Evolutionary conservation across 2,888 invertebrate species (phyloP), one percentile per base, ranked within the genome.

Genomic region (Parochlus steinenii): DNA sequence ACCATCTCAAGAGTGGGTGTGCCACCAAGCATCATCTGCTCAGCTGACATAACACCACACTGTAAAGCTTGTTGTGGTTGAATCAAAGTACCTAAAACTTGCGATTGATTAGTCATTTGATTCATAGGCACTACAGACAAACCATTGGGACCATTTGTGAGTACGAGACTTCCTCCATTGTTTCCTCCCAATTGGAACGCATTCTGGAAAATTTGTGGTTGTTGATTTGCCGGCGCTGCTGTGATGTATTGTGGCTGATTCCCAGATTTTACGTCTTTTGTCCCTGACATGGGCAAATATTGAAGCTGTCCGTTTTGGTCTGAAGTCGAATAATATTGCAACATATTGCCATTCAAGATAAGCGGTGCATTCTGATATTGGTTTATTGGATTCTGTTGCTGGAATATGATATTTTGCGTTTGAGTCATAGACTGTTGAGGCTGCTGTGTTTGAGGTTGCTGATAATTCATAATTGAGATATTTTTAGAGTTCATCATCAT

Each of bases 231-330:
- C n/a, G n/a, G n/a, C n/a, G n/a, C 56, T 46, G 67, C 62, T 10
- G 66, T 65, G 41, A 67, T 56, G 39, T 66, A 69, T 42, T 70
- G 69, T 22, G 68, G 64, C 2, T 63, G 58, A 44, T 51, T 50
- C 41, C 69, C 69, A 31, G 58, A 69, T 29, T 69, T 69, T 35
- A 62, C 62, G 1, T 70, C 65, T 40, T 75, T 68, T 0, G 79
- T 71, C 7, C 80, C 71, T 29, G 82, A 73, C 46, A 81, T 82
- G 47, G 82, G 82, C 54, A 81, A 63, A 49, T 74, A 34, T 12
- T 34, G 33, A 15, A 34, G 16, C 11, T 16, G 41, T 39, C 36
- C 38, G 41, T 45, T 25, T 11, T 7, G 31, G 11, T 31, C n/a
- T 5, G 44, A 38, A 0, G 65, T 63, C 40, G 64, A 16, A 15